phyloP scores from a whole-genome alignment of 2,113 vertebrate species.

The Gambusia affinis region DNA sequence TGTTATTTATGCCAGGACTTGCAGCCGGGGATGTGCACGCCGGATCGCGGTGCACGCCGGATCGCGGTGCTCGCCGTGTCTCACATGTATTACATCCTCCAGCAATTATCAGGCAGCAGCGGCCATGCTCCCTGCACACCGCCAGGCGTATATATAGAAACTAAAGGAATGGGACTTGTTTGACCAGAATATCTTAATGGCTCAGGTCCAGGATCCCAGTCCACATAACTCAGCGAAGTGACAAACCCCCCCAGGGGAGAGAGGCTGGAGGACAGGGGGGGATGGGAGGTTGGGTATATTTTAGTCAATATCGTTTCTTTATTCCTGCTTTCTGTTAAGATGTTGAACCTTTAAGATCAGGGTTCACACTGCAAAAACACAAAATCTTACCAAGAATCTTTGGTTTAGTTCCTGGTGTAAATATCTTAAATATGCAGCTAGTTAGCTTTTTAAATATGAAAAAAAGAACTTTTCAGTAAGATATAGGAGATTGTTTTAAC shows the following conservation, averaged over 20 bases:
- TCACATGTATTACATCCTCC: conserved; percentile 76
- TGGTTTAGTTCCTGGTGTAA: too few species aligned
- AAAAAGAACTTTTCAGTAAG: too few species aligned
- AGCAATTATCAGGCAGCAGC: conserved; percentile 72
- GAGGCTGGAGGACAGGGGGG: conserved; percentile 13
- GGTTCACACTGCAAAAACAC: background rate
- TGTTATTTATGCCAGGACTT: conserved; percentile 76
- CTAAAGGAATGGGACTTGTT: conserved; percentile 75
- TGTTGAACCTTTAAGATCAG: background rate
- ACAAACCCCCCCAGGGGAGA: conserved; percentile 68
- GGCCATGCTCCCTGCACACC: conserved; percentile 45
- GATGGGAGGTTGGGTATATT: conserved; percentile 45
- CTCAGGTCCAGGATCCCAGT: conserved; percentile 69
- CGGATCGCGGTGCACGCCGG: conserved; percentile 15
- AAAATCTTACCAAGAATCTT: too few species aligned
- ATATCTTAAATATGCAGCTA: too few species aligned
- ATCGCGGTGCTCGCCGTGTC: conserved; percentile 64
- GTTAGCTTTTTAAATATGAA: too few species aligned
- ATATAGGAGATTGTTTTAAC: too few species aligned
- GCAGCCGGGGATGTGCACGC: conserved; percentile 57
- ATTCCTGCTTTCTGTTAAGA: conserved; percentile 25
- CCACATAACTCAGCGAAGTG: conserved; percentile 78
- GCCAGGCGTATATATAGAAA: conserved; percentile 68
- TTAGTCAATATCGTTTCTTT: conserved; percentile 41
- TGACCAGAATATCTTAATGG: conserved; percentile 71